Evolutionary conservation across 2,113 vertebrate genomes (phyloP).

Genomic region (Calidris pygmaea): DNA sequence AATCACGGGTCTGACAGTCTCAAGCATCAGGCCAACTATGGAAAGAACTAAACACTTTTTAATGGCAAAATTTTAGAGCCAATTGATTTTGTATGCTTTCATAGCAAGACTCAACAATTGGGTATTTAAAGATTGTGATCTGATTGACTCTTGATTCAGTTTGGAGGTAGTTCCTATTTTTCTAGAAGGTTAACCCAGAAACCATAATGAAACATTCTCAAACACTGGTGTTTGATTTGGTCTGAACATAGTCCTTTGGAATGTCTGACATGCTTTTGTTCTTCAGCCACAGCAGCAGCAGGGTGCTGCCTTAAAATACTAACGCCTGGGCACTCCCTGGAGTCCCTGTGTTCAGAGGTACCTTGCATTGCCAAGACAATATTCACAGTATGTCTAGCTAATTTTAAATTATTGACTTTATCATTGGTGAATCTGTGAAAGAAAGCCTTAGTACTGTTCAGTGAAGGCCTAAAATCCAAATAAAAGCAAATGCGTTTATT

Average conservation of each 20-base stretch:
- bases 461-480: slow-evolving; percentile 34
- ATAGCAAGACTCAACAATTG: neutral
- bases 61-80: neutral
- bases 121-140: neutral
- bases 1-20: neutral
- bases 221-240: neutral
- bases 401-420: slow-evolving; percentile 54
- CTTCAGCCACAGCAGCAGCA: neutral
- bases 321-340: neutral
- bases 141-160: neutral
- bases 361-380: neutral
- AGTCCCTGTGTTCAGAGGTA: neutral
- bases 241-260: neutral
- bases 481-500: slow-evolving; percentile 53
- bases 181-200: neutral
- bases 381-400: neutral
- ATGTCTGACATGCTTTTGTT: neutral
- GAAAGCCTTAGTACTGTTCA: neutral
- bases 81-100: neutral
- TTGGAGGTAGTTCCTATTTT: neutral
- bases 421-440: slow-evolving; percentile 11
- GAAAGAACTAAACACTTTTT: neutral
- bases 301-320: neutral
- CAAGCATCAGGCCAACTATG: neutral
- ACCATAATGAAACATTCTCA: neutral